A percentile compares a stretch with the other conserved stretches of the same genome.
These are phyloP conservation scores for Drepanosiphum platanoidis DNA, from an alignment of 2,888 invertebrate species.

Conservation along the genomic window DNA sequence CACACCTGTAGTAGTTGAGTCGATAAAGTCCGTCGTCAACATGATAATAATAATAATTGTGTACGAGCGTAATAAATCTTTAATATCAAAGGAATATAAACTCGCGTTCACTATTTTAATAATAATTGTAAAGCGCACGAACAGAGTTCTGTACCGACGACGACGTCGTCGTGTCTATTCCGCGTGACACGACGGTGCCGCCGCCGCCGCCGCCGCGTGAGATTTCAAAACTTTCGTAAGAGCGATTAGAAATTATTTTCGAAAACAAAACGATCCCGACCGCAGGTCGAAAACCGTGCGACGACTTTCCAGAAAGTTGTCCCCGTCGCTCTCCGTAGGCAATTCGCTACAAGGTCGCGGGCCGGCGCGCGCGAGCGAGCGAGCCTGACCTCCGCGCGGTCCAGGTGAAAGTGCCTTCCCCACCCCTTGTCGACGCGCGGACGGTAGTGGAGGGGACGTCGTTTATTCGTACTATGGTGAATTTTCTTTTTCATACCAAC, in stretches of 20 bases:
- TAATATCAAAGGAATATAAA: no score
- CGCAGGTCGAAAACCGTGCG: background rate
- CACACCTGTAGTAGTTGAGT: background rate
- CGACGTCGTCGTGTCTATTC: background rate
- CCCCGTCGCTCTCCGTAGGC: background rate
- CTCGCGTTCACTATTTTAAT: no score
- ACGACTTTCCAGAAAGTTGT: conserved; percentile 20
- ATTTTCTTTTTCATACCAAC: background rate
- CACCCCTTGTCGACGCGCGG: background rate
- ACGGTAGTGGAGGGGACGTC: background rate
- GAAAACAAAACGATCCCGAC: background rate
- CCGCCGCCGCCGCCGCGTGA: background rate
- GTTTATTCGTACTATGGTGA: no score
- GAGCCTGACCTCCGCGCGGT: conserved; percentile 44
- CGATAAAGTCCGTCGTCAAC: background rate
- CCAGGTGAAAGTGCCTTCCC: conserved; percentile 46
- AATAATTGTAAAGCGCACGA: no score
- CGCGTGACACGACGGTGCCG: background rate
- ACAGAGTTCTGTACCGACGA: no score
- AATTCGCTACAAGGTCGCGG: background rate
- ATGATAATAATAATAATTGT: background rate
- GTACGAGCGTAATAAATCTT: background rate
- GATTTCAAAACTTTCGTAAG: background rate
- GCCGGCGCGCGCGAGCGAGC: no score
- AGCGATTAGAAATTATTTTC: conserved; percentile 6